These are phyloP conservation scores for Numenius arquata DNA, from an alignment of 2,113 vertebrate genomes.

Conservation along the genomic window DNA sequence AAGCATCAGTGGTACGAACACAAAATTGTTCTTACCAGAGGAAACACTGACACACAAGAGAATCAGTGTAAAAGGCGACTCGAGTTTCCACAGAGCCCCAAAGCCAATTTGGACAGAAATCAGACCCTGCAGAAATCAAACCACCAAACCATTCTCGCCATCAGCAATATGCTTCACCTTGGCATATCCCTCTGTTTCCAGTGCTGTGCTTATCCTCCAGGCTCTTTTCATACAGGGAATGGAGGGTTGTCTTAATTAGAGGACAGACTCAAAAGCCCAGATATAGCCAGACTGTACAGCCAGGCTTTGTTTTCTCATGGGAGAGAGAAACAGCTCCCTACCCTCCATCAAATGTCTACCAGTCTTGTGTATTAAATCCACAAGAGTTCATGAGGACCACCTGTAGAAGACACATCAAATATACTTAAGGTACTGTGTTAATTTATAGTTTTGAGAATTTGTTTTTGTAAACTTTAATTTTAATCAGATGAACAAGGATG, in stretches of 20 bases:
- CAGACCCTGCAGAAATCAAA: background rate
- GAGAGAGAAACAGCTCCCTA: background rate
- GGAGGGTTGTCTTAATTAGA: background rate
- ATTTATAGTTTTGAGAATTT: background rate
- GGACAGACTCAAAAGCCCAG: background rate
- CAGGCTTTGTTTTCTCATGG: background rate
- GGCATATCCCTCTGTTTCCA: background rate
- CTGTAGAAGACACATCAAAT: background rate
- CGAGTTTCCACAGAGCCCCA: background rate
- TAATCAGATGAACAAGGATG: background rate
- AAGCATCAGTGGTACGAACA: background rate
- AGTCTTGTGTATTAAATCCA: background rate
- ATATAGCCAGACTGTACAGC: background rate
- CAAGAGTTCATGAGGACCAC: background rate
- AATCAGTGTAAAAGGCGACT: background rate
- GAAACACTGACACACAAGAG: background rate
- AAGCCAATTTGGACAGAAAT: background rate
- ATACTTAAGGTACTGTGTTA: background rate
- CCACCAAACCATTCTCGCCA: background rate
- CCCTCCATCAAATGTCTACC: background rate
- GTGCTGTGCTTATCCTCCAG: background rate
- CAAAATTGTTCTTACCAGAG: background rate
- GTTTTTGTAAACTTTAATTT: background rate
- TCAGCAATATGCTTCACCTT: background rate
- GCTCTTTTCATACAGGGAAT: background rate